Evolutionary conservation across 2,797 vertebrate species (phyloP).

Genomic region (Pipistrellus nathusii): DNA sequence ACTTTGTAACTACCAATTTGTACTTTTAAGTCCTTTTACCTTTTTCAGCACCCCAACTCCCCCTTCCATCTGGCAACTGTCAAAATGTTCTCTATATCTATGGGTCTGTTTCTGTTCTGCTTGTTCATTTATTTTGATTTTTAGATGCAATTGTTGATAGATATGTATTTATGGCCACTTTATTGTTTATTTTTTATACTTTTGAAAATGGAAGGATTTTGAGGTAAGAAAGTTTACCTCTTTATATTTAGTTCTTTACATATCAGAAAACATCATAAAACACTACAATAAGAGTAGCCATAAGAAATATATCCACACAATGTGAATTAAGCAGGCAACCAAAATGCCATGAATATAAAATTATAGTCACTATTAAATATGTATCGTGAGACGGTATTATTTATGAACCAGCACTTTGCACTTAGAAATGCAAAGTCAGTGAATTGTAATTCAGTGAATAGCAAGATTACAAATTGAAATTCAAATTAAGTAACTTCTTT

Average conservation of each 20-base stretch:
- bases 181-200: not conserved
- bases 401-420: constrained; percentile 35
- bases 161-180: too few relatives aligned
- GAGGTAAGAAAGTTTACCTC: not conserved
- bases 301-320: not conserved
- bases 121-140: too few relatives aligned
- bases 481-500: constrained; percentile 48
- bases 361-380: constrained; percentile 20
- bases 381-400: not conserved
- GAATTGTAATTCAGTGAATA: constrained; percentile 41
- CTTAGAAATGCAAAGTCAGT: constrained; percentile 52
- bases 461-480: constrained; percentile 47
- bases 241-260: not conserved
- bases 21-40: not conserved
- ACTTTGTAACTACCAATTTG: not conserved
- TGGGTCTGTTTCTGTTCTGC: too few relatives aligned
- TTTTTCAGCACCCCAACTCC: not conserved
- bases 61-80: not conserved
- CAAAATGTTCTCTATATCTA: not conserved
- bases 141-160: too few relatives aligned
- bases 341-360: not conserved
- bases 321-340: not conserved
- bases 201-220: not conserved
- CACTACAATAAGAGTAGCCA: not conserved
- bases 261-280: not conserved